phyloP scores from a whole-genome alignment of 1,140 invertebrate genomes.

The Zaprionus ornatus region DNA sequence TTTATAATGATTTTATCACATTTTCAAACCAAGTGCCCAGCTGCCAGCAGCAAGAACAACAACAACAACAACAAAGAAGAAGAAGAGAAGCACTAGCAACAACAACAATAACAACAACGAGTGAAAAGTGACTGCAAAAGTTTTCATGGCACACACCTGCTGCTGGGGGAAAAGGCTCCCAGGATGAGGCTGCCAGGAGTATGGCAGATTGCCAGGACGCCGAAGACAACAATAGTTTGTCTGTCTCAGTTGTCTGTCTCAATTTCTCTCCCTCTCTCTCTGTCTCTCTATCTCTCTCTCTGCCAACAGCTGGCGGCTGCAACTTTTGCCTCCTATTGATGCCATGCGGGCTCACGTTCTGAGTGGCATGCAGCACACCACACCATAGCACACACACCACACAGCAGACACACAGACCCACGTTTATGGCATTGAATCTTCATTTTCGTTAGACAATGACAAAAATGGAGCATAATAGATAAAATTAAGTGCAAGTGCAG shows the following conservation, averaged over 20 bases:
- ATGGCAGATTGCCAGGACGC: neutral
- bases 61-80: slow-evolving; percentile 31
- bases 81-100: slow-evolving; percentile 26
- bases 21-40: slow-evolving; percentile 58
- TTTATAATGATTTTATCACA: slow-evolving; percentile 82
- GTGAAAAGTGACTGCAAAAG: slow-evolving; percentile 36
- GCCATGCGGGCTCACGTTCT: slow-evolving; percentile 24
- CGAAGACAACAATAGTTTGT: slow-evolving; percentile 38
- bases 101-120: slow-evolving; percentile 25
- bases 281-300: neutral
- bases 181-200: neutral
- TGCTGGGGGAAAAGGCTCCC: slow-evolving; percentile 26
- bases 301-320: neutral
- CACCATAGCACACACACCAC: slow-evolving; percentile 19
- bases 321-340: slow-evolving; percentile 59
- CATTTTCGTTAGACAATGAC: slow-evolving; percentile 78
- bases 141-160: slow-evolving; percentile 67
- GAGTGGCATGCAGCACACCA: neutral
- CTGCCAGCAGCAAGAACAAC: slow-evolving; percentile 46
- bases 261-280: neutral
- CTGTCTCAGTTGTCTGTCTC: neutral
- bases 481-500: slow-evolving; percentile 81
- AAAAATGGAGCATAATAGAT: slow-evolving; percentile 76
- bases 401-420: slow-evolving; percentile 16
- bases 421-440: slow-evolving; percentile 76